Percentiles rank a stretch among this genome's conserved stretches.
phyloP scores from a whole-genome alignment of 2,888 invertebrate genomes.

The Zhuqinia jingwanae region DNA sequence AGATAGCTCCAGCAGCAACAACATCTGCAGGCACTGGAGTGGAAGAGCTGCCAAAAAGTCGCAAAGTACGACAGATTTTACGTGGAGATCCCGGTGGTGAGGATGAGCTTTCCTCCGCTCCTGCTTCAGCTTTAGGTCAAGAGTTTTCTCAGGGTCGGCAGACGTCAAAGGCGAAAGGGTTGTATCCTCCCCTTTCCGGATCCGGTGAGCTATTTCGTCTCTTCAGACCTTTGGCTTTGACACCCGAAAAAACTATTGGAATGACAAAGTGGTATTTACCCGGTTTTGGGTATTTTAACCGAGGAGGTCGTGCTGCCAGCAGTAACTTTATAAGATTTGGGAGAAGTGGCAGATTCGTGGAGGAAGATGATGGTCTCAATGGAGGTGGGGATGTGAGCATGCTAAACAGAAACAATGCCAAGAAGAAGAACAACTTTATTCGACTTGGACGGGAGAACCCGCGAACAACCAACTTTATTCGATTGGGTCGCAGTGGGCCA shows the following conservation, averaged over 20 bases:
- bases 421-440: conserved; percentile 79
- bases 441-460: conserved; percentile 79
- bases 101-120: conserved; percentile 26
- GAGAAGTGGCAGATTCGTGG: conserved; percentile 56
- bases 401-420: conserved; percentile 59
- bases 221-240: conserved; percentile 57
- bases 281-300: conserved; percentile 67
- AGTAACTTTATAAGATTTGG: conserved; percentile 79
- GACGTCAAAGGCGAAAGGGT: conserved; percentile 42
- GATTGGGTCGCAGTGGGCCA: conserved; percentile 76
- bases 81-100: conserved; percentile 23
- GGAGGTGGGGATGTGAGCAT: conserved; percentile 20
- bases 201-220: conserved; percentile 64
- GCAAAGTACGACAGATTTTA: conserved; percentile 37
- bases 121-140: conserved; percentile 19
- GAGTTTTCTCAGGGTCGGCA: conserved; percentile 8
- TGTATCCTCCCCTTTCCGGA: conserved; percentile 52
- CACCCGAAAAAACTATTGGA: conserved; percentile 64
- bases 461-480: conserved; percentile 78
- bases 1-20: background rate
- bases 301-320: conserved; percentile 77
- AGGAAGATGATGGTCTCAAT: conserved; percentile 38
- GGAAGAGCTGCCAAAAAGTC: conserved; percentile 7
- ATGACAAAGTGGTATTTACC: conserved; percentile 69
- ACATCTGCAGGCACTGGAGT: background rate